phyloP scores from a whole-genome alignment of 2,888 invertebrate genomes.

The Drosophila nigricruria region DNA sequence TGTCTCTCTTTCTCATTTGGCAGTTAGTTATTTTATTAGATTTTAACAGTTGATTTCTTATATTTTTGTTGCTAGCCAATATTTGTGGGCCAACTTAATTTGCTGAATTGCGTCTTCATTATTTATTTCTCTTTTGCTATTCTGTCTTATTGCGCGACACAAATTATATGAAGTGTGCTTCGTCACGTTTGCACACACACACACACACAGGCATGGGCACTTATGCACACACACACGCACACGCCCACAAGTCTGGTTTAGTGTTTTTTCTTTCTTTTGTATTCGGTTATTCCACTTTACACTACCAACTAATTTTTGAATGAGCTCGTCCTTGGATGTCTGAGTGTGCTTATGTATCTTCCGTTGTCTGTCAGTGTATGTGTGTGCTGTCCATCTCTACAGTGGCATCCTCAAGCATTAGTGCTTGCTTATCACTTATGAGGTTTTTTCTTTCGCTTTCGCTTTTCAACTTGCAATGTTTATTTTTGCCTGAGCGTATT shows the following conservation, averaged over 20 bases:
- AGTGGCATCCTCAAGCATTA: constrained; percentile 33
- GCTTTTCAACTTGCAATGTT: constrained; percentile 12
- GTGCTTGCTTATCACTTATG: constrained; percentile 28
- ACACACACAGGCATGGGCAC: constrained; percentile 4
- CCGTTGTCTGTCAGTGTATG: background rate
- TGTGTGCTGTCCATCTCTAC: constrained; percentile 13
- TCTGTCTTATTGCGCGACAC: constrained; percentile 62
- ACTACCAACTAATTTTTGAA: constrained; percentile 58
- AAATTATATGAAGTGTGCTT: constrained; percentile 63
- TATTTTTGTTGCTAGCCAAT: constrained; percentile 24
- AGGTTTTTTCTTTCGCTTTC: constrained; percentile 24
- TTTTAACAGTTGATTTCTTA: constrained; percentile 36
- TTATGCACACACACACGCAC: constrained; percentile 6
- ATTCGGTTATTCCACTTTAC: constrained; percentile 46
- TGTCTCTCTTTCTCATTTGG: background rate
- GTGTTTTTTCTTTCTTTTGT: constrained; percentile 31
- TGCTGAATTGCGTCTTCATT: constrained; percentile 30
- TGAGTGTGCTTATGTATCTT: constrained; percentile 20
- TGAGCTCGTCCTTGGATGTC: constrained; percentile 55
- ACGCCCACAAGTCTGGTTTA: constrained; percentile 47
- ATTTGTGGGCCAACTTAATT: constrained; percentile 21
- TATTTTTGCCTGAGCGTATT: constrained; percentile 12
- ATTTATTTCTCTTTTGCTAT: constrained; percentile 25
- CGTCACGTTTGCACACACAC: constrained; percentile 30
- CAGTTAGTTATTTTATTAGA: constrained; percentile 14